A percentile compares a stretch with the other conserved stretches of the same genome.
phyloP scores from a whole-genome alignment of 2,113 vertebrate genomes.

The Tursiops truncatus region DNA sequence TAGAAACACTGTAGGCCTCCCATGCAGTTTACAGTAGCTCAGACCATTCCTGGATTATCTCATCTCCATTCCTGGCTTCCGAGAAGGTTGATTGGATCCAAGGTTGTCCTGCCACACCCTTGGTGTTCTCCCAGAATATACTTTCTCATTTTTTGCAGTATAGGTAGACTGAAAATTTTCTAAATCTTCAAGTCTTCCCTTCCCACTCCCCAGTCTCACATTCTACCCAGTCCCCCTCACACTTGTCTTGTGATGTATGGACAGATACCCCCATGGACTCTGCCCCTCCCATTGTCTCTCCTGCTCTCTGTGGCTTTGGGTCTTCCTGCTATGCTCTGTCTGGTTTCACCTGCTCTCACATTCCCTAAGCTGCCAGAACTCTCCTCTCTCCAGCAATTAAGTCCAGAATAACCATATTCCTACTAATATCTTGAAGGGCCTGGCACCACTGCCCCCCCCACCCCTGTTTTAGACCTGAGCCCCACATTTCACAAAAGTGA shows the following conservation, averaged over 20 bases:
- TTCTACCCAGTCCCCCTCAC: no score
- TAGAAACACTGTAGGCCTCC: background rate
- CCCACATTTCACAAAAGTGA: background rate
- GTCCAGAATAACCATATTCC: background rate
- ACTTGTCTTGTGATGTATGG: background rate
- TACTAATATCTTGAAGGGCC: background rate
- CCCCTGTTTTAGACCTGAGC: background rate
- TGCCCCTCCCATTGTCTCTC: no score
- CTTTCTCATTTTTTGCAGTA: background rate
- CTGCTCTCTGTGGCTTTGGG: background rate
- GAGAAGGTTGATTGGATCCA: background rate
- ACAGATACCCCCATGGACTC: background rate
- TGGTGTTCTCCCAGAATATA: background rate
- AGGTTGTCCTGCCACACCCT: background rate
- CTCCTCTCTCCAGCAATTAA: background rate
- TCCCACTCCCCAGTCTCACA: background rate
- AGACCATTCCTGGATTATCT: background rate
- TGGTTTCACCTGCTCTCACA: background rate
- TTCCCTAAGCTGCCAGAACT: background rate
- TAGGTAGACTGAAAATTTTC: background rate
- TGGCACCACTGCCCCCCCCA: no score
- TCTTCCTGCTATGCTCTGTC: background rate
- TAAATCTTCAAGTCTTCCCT: background rate
- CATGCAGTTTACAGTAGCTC: background rate
- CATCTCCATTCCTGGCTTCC: background rate